Conservation (phyloP, 1,140 invertebrate species). For the Drosophila orosa region DNA sequence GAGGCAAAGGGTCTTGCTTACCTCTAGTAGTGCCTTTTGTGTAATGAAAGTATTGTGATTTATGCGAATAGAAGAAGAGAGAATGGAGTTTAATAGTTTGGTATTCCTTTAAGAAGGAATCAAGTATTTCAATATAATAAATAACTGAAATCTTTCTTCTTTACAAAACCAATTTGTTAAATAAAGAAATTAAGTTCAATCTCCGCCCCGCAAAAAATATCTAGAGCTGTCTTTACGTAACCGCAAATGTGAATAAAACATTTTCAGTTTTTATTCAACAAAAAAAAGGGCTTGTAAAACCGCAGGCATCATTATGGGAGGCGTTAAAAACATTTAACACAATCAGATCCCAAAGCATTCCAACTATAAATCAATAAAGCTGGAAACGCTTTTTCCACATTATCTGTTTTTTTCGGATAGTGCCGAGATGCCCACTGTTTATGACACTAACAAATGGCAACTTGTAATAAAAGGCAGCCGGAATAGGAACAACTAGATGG, state of each 20-base stretch:
- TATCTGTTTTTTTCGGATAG: conserved; percentile 20
- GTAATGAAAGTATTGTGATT: conserved; percentile 3
- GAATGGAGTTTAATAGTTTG: not conserved
- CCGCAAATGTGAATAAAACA: conserved; percentile 14
- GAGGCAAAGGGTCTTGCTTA: not conserved
- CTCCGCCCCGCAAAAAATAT: not conserved
- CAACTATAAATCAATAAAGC: conserved; percentile 64
- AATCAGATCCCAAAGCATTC: conserved; percentile 50
- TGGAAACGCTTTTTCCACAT: conserved; percentile 40
- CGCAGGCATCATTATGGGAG: conserved; percentile 47
- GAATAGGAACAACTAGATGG: conserved; percentile 17
- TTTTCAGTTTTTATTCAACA: conserved; percentile 19
- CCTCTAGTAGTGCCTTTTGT: conserved; percentile 8
- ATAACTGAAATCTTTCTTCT: not conserved
- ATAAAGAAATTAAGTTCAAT: not conserved
- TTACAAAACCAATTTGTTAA: not conserved
- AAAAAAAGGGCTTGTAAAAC: conserved; percentile 32
- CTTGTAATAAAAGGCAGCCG: conserved; percentile 63
- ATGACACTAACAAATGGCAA: conserved; percentile 74
- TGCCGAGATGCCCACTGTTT: conserved; percentile 36
- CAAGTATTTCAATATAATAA: too few species aligned
- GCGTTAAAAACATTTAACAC: conserved; percentile 60
- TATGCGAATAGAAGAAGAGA: not conserved
- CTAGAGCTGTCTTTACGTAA: conserved; percentile 4
- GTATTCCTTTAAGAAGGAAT: not conserved